These are phyloP conservation scores for Athene cunicularia DNA, from an alignment of 2,113 vertebrate genomes.

Conservation along the genomic window DNA sequence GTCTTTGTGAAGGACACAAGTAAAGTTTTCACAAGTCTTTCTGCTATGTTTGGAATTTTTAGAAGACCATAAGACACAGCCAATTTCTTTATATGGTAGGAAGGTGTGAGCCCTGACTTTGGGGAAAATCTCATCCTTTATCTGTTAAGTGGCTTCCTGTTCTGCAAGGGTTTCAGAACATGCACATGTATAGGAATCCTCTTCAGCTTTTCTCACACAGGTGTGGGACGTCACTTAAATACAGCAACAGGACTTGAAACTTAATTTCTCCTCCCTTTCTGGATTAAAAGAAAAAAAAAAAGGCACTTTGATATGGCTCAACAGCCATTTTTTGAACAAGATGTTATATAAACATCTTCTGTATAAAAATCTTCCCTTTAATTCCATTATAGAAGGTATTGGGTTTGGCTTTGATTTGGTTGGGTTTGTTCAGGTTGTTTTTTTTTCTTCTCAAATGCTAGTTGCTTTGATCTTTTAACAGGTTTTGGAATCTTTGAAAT, in stretches of 20 bases:
- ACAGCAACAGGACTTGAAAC: not conserved
- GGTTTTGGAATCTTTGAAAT: not conserved
- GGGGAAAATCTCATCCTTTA: not conserved
- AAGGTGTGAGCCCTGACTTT: fast-evolving
- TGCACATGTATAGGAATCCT: not conserved
- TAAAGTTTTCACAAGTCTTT: not conserved
- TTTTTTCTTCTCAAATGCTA: not conserved
- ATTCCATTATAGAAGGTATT: not conserved
- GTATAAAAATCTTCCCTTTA: not conserved
- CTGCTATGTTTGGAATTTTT: not conserved
- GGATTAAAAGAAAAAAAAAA: not conserved
- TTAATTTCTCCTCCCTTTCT: not conserved
- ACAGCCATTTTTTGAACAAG: not conserved
- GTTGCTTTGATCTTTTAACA: not conserved
- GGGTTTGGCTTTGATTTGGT: fast-evolving
- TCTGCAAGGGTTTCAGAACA: not conserved
- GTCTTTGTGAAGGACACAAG: not conserved
- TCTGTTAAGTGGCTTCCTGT: not conserved
- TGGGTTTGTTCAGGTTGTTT: not conserved
- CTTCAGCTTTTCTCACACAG: not conserved
- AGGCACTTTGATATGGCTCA: not conserved
- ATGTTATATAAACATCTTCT: not conserved
- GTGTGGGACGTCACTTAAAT: not conserved
- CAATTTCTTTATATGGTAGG: not conserved
- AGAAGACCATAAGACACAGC: not conserved